These are phyloP conservation scores for Eulemur macaco DNA, from an alignment of 2,113 vertebrate species.

Conservation along the genomic window DNA sequence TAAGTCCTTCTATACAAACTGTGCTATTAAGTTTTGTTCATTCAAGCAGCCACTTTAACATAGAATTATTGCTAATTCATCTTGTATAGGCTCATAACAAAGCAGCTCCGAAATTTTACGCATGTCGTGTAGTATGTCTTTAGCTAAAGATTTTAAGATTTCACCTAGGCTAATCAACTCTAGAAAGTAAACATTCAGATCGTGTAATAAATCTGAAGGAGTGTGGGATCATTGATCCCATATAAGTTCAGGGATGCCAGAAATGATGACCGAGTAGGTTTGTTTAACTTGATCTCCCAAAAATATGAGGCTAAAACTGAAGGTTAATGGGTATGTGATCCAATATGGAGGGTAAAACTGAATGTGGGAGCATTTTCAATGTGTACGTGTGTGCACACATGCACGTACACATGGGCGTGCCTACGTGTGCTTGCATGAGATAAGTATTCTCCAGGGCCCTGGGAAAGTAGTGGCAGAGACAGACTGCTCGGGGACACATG, in stretches of 20 bases:
- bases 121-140: neutral
- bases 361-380: neutral
- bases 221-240: neutral
- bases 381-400: neutral
- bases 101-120: neutral
- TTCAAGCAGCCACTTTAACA: neutral
- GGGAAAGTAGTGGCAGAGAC: neutral
- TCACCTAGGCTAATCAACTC: neutral
- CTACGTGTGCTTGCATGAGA: neutral
- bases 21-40: neutral
- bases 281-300: neutral
- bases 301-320: neutral
- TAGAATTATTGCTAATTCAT: neutral
- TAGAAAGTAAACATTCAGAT: slow-evolving; percentile 14
- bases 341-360: neutral
- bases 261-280: neutral
- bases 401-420: too few species aligned
- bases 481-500: neutral
- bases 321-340: neutral
- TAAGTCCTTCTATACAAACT: neutral
- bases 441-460: neutral
- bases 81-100: neutral
- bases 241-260: neutral
- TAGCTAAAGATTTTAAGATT: slow-evolving; percentile 4
- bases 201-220: neutral